Evolutionary conservation across 2,888 invertebrate species (phyloP).

Genomic region (Drosophila paramelanica): DNA sequence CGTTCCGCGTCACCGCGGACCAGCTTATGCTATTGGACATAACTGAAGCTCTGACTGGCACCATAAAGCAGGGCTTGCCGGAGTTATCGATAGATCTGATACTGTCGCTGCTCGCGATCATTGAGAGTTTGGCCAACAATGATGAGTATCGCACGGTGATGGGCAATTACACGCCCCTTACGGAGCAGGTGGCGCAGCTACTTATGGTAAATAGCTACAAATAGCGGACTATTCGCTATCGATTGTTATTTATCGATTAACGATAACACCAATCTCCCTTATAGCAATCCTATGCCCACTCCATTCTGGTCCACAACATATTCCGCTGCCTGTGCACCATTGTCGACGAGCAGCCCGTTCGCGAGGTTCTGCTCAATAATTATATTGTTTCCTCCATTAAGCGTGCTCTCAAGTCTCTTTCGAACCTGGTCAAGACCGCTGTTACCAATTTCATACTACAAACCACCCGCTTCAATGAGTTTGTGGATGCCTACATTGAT

Average conservation of each 20-base stretch:
- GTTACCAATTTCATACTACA: slow-evolving; percentile 82
- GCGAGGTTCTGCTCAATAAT: slow-evolving; percentile 53
- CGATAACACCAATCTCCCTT: neutral
- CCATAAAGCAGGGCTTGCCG: slow-evolving; percentile 61
- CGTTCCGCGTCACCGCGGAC: slow-evolving; percentile 61
- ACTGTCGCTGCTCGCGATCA: slow-evolving; percentile 63
- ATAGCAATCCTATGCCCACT: slow-evolving; percentile 67
- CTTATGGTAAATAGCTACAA: slow-evolving; percentile 62
- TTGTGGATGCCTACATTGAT: slow-evolving; percentile 74
- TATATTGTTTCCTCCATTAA: slow-evolving; percentile 73
- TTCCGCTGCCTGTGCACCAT: slow-evolving; percentile 80
- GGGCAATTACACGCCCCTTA: slow-evolving; percentile 39
- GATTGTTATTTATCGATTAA: neutral
- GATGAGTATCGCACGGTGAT: slow-evolving; percentile 64
- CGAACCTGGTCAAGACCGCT: slow-evolving; percentile 77
- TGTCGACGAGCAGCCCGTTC: slow-evolving; percentile 69
- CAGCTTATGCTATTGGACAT: slow-evolving; percentile 52
- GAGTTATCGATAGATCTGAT: slow-evolving; percentile 72
- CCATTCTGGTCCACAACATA: slow-evolving; percentile 76
- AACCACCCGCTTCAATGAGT: slow-evolving; percentile 76
- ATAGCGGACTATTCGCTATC: neutral
- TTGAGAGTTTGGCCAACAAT: slow-evolving; percentile 75
- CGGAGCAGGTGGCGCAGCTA: slow-evolving; percentile 63
- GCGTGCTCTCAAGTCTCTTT: slow-evolving; percentile 73
- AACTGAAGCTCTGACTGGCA: slow-evolving; percentile 36